phyloP scores from a whole-genome alignment of 1,140 invertebrate species.

The Pteromalus puparum region DNA sequence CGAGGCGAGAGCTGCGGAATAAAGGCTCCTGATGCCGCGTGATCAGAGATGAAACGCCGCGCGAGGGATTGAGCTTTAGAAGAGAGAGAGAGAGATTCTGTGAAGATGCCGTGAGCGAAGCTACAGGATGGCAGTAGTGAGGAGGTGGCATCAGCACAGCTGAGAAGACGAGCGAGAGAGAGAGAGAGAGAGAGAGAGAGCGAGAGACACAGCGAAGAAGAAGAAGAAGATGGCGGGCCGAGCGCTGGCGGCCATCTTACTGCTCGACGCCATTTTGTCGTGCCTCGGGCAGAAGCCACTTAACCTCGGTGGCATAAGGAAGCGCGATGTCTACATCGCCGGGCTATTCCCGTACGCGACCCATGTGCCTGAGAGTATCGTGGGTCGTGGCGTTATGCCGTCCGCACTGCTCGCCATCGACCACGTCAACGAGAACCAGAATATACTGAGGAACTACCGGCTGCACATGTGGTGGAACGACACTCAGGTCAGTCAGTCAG shows the following conservation, averaged over 20 bases:
- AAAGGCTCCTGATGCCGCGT: slow-evolving; percentile 30
- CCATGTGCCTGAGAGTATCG: slow-evolving; percentile 79
- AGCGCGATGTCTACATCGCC: slow-evolving; percentile 90
- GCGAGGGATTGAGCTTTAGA: not conserved
- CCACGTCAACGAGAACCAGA: slow-evolving; percentile 93
- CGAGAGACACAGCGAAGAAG: not conserved
- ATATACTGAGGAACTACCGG: slow-evolving; percentile 88
- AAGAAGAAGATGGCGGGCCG: slow-evolving; percentile 50
- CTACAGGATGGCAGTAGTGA: not conserved
- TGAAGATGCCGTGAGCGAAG: not conserved
- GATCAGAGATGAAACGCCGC: slow-evolving; percentile 15
- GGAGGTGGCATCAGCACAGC: not conserved
- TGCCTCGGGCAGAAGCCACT: slow-evolving; percentile 76
- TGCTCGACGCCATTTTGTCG: slow-evolving; percentile 59
- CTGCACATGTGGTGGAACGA: slow-evolving; percentile 97
- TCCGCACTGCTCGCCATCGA: slow-evolving; percentile 93
- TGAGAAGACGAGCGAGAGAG: slow-evolving; percentile 34
- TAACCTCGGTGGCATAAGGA: slow-evolving; percentile 73
- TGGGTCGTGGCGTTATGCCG: slow-evolving; percentile 93
- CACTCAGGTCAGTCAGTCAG: slow-evolving; percentile 89
- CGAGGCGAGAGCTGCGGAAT: slow-evolving; percentile 23
- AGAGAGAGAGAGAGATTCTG: not conserved
- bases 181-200: slow-evolving; percentile 40
- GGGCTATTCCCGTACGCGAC: slow-evolving; percentile 92
- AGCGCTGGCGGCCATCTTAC: slow-evolving; percentile 57